A percentile compares a stretch with the other conserved stretches of the same genome.
These are phyloP conservation scores for Lasioglossum marginatum DNA, from an alignment of 2,888 invertebrate genomes.

Conservation along the genomic window DNA sequence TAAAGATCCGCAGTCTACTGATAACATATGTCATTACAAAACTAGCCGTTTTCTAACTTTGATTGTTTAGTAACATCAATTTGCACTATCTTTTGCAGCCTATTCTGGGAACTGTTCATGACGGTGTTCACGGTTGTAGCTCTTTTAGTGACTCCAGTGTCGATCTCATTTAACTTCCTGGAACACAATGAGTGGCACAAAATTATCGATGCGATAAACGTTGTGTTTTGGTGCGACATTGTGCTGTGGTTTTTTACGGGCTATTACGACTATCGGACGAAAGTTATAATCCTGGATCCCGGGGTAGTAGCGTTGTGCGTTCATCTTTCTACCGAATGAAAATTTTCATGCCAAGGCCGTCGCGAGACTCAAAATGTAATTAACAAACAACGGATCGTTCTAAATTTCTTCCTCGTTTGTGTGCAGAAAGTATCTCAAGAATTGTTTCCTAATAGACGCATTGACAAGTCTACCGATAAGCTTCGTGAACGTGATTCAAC, in stretches of 20 bases:
- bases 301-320: constrained; percentile 74
- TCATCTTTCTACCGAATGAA: not conserved
- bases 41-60: no score
- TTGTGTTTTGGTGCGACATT: constrained; percentile 78
- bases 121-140: constrained; percentile 73
- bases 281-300: constrained; percentile 77
- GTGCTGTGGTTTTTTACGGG: constrained; percentile 81
- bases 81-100: constrained; percentile 57
- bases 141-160: constrained; percentile 78
- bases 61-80: not conserved
- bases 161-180: constrained; percentile 77
- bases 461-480: constrained; percentile 78
- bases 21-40: no score
- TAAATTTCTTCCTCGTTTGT: not conserved
- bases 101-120: constrained; percentile 81
- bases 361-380: not conserved
- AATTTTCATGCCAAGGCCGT: not conserved
- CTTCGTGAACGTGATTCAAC: constrained; percentile 63
- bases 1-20: no score
- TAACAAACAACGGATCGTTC: not conserved
- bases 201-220: constrained; percentile 72
- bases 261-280: constrained; percentile 76
- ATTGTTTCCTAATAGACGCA: constrained; percentile 78
- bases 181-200: constrained; percentile 60
- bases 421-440: constrained; percentile 78